Percentiles rank a stretch among this genome's conserved stretches.
These are phyloP conservation scores for Aleiodes alternator DNA, from an alignment of 2,888 invertebrate species.

Conservation along the genomic window DNA sequence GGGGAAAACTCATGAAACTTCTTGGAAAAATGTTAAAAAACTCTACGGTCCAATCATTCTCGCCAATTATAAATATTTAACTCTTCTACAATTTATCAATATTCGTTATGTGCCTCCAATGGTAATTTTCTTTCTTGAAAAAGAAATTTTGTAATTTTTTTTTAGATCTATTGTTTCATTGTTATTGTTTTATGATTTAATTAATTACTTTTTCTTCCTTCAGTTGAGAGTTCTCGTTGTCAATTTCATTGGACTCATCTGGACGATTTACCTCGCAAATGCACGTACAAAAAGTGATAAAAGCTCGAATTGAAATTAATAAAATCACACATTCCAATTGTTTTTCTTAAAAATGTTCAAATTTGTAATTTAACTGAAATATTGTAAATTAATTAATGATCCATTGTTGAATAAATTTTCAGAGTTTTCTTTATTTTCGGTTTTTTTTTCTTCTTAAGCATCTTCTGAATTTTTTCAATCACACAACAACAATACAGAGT, in stretches of 20 bases:
- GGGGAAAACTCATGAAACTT: slow-evolving; percentile 83
- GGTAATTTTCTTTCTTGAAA: slow-evolving; percentile 76
- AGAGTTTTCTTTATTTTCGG: slow-evolving; percentile 2
- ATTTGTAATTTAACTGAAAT: not conserved
- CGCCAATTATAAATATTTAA: slow-evolving; percentile 87
- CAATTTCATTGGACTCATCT: slow-evolving; percentile 87
- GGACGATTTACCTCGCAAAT: slow-evolving; percentile 85
- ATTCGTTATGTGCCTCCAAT: slow-evolving; percentile 86
- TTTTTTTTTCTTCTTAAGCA: slow-evolving; percentile 59
- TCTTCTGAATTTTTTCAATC: slow-evolving; percentile 68
- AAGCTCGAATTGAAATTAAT: slow-evolving; percentile 35
- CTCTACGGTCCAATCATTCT: slow-evolving; percentile 82
- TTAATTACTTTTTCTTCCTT: slow-evolving; percentile 67
- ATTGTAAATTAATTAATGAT: not conserved
- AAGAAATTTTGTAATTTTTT: not conserved
- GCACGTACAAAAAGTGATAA: slow-evolving; percentile 78
- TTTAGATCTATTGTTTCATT: not conserved
- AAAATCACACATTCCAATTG: slow-evolving; percentile 18
- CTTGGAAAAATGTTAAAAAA: slow-evolving; percentile 80
- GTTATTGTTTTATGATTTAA: slow-evolving; percentile 26
- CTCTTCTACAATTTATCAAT: slow-evolving; percentile 85
- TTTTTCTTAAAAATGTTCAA: not conserved
- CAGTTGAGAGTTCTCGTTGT: slow-evolving; percentile 86
- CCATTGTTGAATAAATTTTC: slow-evolving; percentile 9
- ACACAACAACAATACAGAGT: slow-evolving; percentile 74